phyloP scores from a whole-genome alignment of 2,797 vertebrate species.

The Toxotes lorentzi region DNA sequence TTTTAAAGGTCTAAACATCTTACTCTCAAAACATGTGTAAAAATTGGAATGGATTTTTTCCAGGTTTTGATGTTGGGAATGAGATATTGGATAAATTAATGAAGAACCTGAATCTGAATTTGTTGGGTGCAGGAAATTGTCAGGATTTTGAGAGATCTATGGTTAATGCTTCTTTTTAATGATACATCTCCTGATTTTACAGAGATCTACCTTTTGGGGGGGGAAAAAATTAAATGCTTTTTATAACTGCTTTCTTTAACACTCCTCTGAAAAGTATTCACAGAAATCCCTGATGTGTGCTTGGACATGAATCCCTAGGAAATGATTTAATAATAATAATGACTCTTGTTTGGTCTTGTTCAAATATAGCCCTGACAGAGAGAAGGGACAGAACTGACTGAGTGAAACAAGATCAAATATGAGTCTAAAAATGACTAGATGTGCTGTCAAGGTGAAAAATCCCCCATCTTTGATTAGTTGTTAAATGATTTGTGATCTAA shows the following conservation, averaged over 20 bases:
- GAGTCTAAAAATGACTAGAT: not conserved
- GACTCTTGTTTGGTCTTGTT: not conserved
- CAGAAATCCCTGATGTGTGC: not conserved
- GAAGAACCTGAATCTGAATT: constrained; percentile 27
- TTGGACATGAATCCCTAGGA: not conserved
- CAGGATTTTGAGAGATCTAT: constrained; percentile 7
- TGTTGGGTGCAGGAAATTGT: not conserved
- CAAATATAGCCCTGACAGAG: not conserved
- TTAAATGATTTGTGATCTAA: not conserved
- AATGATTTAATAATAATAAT: not conserved
- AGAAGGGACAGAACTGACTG: not conserved
- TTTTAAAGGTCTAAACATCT: constrained; percentile 66
- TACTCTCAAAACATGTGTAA: constrained; percentile 47
- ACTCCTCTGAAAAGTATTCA: too few species aligned
- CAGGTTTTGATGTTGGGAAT: constrained; percentile 40
- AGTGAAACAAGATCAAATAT: not conserved
- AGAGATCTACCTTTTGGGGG: not conserved
- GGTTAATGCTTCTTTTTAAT: constrained; percentile 16
- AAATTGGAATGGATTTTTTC: constrained; percentile 52
- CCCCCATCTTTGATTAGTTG: not conserved
- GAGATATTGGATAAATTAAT: constrained; percentile 36
- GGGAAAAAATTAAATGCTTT: not conserved
- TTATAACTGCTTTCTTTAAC: constrained; percentile 2
- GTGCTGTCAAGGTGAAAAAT: not conserved
- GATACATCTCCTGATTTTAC: constrained; percentile 1